phyloP scores from a whole-genome alignment of 2,113 vertebrate genomes.

The Clarias macrocephalus region DNA sequence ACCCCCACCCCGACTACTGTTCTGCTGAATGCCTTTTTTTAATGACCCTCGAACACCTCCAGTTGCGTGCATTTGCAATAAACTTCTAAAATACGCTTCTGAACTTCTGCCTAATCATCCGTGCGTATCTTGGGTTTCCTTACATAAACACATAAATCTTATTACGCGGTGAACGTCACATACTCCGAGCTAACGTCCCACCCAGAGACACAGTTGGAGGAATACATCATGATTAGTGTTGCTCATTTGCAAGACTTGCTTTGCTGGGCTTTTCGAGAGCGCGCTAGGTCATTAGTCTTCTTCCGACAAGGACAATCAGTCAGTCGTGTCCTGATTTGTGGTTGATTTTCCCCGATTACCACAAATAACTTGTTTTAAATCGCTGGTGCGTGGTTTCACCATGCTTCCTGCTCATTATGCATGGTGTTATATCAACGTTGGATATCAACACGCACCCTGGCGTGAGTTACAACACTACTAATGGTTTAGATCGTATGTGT shows the following conservation, averaged over 20 bases:
- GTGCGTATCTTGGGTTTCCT: background rate
- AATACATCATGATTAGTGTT: constrained; percentile 49
- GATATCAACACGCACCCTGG: background rate
- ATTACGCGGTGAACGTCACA: constrained; percentile 14
- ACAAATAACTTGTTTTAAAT: background rate
- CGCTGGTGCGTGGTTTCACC: background rate
- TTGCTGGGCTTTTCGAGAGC: constrained; percentile 26
- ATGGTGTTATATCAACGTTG: background rate
- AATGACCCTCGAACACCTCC: background rate
- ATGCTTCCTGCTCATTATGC: background rate
- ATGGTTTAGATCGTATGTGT: background rate
- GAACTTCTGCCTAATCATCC: background rate
- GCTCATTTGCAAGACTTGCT: constrained; percentile 44
- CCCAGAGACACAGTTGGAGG: constrained; percentile 6
- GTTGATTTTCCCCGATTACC: constrained; percentile 15
- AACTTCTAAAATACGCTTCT: background rate
- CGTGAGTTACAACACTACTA: background rate
- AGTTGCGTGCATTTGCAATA: background rate
- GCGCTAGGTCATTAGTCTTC: constrained; percentile 35
- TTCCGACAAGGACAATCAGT: constrained; percentile 44
- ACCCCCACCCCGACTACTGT: background rate
- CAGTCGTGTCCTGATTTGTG: constrained; percentile 23
- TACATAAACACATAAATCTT: constrained; percentile 28
- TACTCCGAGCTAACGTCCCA: constrained; percentile 4
- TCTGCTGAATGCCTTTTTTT: background rate